These are phyloP conservation scores for Arrhamphus sclerolepis DNA, from an alignment of 2,797 vertebrate genomes.

Conservation along the genomic window DNA sequence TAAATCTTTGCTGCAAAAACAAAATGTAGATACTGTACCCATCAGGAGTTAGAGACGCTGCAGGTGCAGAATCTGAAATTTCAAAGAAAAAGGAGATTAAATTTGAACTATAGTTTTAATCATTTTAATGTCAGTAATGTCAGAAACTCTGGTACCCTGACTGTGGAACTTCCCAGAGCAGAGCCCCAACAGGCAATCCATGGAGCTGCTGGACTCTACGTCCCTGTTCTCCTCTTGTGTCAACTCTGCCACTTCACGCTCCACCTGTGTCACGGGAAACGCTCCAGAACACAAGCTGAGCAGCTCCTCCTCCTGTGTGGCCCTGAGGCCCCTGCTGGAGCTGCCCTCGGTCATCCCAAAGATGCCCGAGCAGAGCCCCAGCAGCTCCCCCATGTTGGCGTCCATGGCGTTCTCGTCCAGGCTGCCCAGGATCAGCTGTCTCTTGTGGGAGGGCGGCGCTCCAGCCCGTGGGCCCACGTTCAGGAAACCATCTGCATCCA, in stretches of 20 bases:
- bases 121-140: too few relatives aligned
- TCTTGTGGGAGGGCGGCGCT: conserved; percentile 84
- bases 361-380: conserved; percentile 90
- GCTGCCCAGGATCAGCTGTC: conserved; percentile 86
- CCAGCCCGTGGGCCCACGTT: conserved; percentile 77
- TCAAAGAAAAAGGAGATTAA: too few relatives aligned
- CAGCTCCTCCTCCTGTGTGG: conserved; percentile 84
- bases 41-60: conserved; percentile 36
- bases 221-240: not conserved
- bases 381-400: conserved; percentile 94
- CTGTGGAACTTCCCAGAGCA: conserved; percentile 89
- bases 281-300: conserved; percentile 91
- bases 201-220: conserved; percentile 61
- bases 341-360: conserved; percentile 41
- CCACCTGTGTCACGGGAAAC: conserved; percentile 77
- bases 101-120: too few relatives aligned
- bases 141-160: conserved; percentile 58
- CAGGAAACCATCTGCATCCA: conserved; percentile 92
- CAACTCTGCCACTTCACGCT: conserved; percentile 4
- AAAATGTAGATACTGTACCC: conserved; percentile 56
- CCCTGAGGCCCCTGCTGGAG: not conserved
- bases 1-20: too few relatives aligned
- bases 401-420: conserved; percentile 99
- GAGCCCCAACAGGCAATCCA: conserved; percentile 86
- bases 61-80: conserved; percentile 49